Conservation (phyloP, 2,113 vertebrate genomes). For the Halichoerus grypus region DNA sequence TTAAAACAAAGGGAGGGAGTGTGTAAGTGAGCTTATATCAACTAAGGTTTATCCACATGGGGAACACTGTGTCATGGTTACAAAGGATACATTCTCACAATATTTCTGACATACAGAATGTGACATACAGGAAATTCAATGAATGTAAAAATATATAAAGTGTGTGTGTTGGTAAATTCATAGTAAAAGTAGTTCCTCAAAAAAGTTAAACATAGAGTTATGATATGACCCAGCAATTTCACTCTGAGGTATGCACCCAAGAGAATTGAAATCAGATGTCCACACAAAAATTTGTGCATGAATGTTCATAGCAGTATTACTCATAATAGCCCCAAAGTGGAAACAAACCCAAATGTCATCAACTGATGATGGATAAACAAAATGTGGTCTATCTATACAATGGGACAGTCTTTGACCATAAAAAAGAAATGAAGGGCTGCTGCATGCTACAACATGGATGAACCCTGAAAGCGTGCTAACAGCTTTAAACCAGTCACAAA, state of each 20-base stretch:
- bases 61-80: not conserved
- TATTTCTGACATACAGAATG: not conserved
- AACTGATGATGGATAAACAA: not conserved
- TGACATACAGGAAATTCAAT: not conserved
- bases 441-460: not conserved
- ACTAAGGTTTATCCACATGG: not conserved
- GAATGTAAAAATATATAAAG: not conserved
- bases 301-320: not conserved
- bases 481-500: not conserved
- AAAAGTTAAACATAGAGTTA: not conserved
- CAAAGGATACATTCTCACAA: not conserved
- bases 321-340: not conserved
- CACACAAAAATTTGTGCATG: not conserved
- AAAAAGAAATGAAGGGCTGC: not conserved
- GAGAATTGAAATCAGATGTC: not conserved
- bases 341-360: not conserved
- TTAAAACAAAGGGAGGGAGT: not conserved
- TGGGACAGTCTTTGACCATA: not conserved
- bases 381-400: not conserved
- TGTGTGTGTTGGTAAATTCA: not conserved
- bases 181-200: not conserved
- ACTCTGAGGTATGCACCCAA: not conserved
- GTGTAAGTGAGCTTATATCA: not conserved
- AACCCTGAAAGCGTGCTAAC: not conserved
- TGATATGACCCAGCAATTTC: not conserved